Conservation (phyloP, 2,888 invertebrate species). For the Cataglyphis cursor region DNA sequence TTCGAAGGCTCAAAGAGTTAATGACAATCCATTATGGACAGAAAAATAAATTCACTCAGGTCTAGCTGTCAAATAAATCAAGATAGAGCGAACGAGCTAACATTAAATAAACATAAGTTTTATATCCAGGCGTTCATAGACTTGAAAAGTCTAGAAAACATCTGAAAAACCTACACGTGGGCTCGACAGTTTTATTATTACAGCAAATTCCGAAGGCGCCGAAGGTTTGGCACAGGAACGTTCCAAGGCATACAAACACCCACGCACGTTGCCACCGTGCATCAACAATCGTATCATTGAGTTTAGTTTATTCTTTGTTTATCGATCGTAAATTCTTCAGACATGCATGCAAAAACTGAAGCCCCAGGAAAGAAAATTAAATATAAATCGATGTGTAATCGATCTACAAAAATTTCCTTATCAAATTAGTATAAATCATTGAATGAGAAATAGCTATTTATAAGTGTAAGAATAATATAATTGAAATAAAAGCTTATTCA, state of each 20-base stretch:
- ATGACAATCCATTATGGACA: background rate
- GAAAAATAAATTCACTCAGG: background rate
- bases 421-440: background rate
- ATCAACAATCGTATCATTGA: slow-evolving; percentile 27
- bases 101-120: background rate
- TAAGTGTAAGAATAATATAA: background rate
- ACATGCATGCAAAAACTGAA: background rate
- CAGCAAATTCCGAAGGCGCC: slow-evolving; percentile 28
- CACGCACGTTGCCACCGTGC: background rate
- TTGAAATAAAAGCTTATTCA: background rate
- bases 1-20: background rate
- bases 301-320: background rate
- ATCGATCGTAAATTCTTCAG: background rate
- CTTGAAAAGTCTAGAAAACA: background rate
- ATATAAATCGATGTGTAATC: background rate
- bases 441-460: background rate
- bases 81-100: background rate
- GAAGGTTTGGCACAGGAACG: slow-evolving; percentile 20
- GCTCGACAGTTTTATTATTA: slow-evolving; percentile 56
- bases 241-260: slow-evolving; percentile 32
- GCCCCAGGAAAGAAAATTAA: background rate
- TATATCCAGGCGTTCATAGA: background rate
- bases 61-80: background rate
- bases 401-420: background rate
- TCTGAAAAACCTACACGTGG: slow-evolving; percentile 18